These are phyloP conservation scores for Invenusta paracnida DNA, from an alignment of 2,888 invertebrate genomes.

Conservation along the genomic window DNA sequence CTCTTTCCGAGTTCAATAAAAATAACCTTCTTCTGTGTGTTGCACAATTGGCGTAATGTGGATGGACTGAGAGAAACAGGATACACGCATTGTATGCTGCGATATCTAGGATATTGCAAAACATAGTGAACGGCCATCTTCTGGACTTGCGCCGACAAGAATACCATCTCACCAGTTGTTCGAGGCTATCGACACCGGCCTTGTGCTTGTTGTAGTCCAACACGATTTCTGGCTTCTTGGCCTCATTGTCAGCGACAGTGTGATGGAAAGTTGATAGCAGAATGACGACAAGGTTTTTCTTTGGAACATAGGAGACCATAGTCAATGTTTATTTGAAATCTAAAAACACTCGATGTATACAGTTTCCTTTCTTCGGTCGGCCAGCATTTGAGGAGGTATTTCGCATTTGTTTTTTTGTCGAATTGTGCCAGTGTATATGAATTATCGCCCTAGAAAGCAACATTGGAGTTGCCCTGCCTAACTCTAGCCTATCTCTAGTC, in stretches of 20 bases:
- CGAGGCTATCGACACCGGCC: slow-evolving; percentile 15
- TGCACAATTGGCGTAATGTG: background rate
- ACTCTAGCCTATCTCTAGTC: too few relatives aligned
- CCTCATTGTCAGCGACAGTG: background rate
- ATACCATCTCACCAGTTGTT: background rate
- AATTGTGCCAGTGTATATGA: background rate
- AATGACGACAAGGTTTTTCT: background rate
- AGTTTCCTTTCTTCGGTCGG: background rate
- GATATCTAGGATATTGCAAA: slow-evolving; percentile 27
- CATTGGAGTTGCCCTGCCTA: too few relatives aligned
- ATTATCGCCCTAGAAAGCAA: background rate
- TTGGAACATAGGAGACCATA: slow-evolving; percentile 28
- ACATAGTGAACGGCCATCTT: background rate
- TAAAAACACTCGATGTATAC: background rate
- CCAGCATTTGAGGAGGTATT: slow-evolving; percentile 17
- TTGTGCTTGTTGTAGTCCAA: slow-evolving; percentile 35
- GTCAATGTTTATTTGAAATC: background rate
- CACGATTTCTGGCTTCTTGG: slow-evolving; percentile 7
- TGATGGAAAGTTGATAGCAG: slow-evolving; percentile 20
- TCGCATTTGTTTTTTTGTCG: background rate
- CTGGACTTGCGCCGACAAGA: slow-evolving; percentile 13
- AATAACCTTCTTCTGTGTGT: slow-evolving; percentile 32
- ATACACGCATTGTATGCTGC: slow-evolving; percentile 15
- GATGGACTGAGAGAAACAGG: slow-evolving; percentile 12
- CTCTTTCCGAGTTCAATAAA: slow-evolving; percentile 2